Conservation (phyloP, 2,797 vertebrate species). For the Novumbra hubbsi region DNA sequence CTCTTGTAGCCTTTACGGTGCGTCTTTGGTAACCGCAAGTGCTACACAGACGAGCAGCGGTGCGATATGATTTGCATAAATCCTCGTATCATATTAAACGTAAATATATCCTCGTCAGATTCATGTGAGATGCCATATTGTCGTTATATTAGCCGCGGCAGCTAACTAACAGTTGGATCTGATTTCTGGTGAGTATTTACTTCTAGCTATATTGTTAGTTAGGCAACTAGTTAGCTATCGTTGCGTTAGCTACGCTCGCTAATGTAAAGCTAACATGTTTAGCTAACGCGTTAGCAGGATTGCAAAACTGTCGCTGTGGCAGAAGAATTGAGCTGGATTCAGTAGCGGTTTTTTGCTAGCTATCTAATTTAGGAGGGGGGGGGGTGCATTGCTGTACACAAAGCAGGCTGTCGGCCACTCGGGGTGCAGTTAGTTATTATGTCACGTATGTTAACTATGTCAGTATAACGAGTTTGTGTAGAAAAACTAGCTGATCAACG, state of each 20-base stretch:
- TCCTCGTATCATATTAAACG: constrained; percentile 24
- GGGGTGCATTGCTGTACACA: too few relatives aligned
- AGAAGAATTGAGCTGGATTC: too few relatives aligned
- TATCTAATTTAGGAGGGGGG: too few relatives aligned
- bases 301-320: too few relatives aligned
- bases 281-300: neutral
- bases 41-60: constrained; percentile 25
- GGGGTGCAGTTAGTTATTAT: too few relatives aligned
- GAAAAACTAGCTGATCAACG: neutral
- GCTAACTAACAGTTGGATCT: constrained; percentile 29
- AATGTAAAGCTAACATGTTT: neutral
- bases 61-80: constrained; percentile 55
- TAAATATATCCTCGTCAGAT: constrained; percentile 20
- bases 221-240: constrained; percentile 7
- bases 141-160: constrained; percentile 12
- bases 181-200: constrained; percentile 56
- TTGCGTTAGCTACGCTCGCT: too few relatives aligned
- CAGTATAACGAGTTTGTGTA: too few relatives aligned
- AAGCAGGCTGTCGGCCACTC: too few relatives aligned
- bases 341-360: too few relatives aligned
- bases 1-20: constrained; percentile 49
- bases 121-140: constrained; percentile 41
- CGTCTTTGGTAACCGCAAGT: neutral
- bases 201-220: neutral
- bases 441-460: too few relatives aligned